These are phyloP conservation scores for Polymixis flavicincta DNA, from an alignment of 2,888 invertebrate species.

Conservation along the genomic window DNA sequence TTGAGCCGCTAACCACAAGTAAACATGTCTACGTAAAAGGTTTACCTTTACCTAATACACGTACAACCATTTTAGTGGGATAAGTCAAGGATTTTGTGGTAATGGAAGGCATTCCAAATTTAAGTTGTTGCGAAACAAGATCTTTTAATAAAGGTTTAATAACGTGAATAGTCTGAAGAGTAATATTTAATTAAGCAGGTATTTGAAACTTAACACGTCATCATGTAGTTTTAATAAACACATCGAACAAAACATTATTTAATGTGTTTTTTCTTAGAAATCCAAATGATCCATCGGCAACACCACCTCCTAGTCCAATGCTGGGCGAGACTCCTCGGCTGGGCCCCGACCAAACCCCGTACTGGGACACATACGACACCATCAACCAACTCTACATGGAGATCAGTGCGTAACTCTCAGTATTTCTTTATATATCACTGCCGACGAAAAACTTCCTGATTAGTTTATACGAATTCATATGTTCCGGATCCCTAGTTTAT, in stretches of 20 bases:
- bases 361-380: slow-evolving; percentile 97
- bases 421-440: slow-evolving; percentile 36
- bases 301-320: slow-evolving; percentile 90
- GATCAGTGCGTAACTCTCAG: slow-evolving; percentile 90
- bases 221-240: neutral
- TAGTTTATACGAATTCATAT: slow-evolving; percentile 57
- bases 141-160: slow-evolving; percentile 46
- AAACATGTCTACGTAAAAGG: slow-evolving; percentile 40
- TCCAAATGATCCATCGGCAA: slow-evolving; percentile 91
- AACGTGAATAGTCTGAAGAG: slow-evolving; percentile 25
- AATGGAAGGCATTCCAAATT: slow-evolving; percentile 48
- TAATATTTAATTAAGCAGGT: slow-evolving; percentile 15
- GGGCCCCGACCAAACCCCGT: slow-evolving; percentile 91
- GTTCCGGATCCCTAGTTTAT: slow-evolving; percentile 48
- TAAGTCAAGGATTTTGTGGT: slow-evolving; percentile 56
- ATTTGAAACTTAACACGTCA: neutral
- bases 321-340: slow-evolving; percentile 83
- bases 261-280: slow-evolving; percentile 85
- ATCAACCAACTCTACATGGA: slow-evolving; percentile 97
- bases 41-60: slow-evolving; percentile 19
- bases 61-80: slow-evolving; percentile 42
- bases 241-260: neutral
- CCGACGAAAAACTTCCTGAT: slow-evolving; percentile 59
- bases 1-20: slow-evolving; percentile 1
- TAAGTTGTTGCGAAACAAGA: slow-evolving; percentile 54